A percentile compares a stretch with the other conserved stretches of the same genome.
These are phyloP conservation scores for Ochropleura leucogaster DNA, from an alignment of 2,888 invertebrate genomes.

Conservation along the genomic window DNA sequence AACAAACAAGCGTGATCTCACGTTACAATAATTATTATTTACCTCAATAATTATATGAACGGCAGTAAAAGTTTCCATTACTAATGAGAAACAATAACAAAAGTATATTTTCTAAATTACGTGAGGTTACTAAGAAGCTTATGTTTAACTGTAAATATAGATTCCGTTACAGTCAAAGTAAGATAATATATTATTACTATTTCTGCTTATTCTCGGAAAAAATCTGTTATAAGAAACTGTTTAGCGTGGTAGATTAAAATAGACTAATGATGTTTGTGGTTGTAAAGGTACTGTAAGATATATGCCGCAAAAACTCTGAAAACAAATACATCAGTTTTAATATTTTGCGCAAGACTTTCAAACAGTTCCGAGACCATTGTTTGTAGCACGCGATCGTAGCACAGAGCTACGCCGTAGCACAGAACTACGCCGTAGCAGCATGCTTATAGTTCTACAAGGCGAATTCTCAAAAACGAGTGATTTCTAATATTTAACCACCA, in stretches of 20 bases:
- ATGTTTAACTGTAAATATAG: neutral
- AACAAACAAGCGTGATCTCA: neutral
- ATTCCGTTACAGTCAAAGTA: neutral
- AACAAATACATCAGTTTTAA: neutral
- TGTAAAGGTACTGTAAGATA: neutral
- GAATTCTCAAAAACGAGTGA: neutral
- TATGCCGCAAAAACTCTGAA: neutral
- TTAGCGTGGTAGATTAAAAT: no score
- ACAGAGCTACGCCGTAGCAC: constrained; percentile 15
- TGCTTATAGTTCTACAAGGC: no score
- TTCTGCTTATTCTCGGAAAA: neutral
- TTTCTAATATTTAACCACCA: neutral
- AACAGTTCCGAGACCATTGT: neutral
- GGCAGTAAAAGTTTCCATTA: neutral
- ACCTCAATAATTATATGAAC: neutral
- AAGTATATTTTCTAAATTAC: neutral
- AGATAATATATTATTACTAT: neutral
- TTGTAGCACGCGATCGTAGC: neutral
- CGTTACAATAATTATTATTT: neutral
- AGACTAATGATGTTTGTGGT: no score
- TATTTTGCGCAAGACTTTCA: neutral
- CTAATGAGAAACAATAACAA: constrained; percentile 7
- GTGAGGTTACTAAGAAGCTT: neutral
- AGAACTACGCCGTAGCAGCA: constrained; percentile 18
- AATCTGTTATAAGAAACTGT: no score